These are phyloP conservation scores for Knipowitschia caucasica DNA, from an alignment of 2,797 vertebrate species.

Conservation along the genomic window DNA sequence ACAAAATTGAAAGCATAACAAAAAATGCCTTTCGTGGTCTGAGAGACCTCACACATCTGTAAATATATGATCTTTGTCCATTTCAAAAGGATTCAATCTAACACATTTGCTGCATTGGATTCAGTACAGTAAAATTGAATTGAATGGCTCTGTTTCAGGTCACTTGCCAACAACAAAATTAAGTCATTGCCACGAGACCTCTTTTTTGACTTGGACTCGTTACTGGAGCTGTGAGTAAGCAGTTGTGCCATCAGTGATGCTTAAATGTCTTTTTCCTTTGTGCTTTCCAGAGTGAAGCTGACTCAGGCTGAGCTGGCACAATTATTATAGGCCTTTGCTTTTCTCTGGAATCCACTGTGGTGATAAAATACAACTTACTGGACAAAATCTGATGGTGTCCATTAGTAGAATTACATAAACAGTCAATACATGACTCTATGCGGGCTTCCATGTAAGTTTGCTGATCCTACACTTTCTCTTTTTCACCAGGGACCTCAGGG, in stretches of 20 bases:
- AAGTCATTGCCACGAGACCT: slow-evolving; percentile 88
- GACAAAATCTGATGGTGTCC: background rate
- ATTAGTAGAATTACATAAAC: background rate
- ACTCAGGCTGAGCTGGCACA: slow-evolving; percentile 34
- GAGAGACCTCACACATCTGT: slow-evolving; percentile 94
- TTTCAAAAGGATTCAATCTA: background rate
- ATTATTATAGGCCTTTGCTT: slow-evolving; percentile 2
- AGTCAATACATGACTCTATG: background rate
- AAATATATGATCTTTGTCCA: slow-evolving; percentile 79
- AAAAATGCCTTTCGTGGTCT: slow-evolving; percentile 92
- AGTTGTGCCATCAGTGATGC: slow-evolving; percentile 50
- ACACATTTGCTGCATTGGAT: background rate
- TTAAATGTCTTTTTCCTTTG: slow-evolving; percentile 11
- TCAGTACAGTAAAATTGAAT: background rate
- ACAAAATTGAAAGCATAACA: slow-evolving; percentile 91
- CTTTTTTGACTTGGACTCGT: slow-evolving; percentile 90
- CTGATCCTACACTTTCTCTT: background rate
- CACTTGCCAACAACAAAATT: slow-evolving; percentile 93
- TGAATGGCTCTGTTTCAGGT: slow-evolving; percentile 72
- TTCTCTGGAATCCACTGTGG: background rate
- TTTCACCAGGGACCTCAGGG: slow-evolving; percentile 87
- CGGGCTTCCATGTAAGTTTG: background rate
- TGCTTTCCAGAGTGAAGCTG: slow-evolving; percentile 43
- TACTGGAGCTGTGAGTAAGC: slow-evolving; percentile 95
- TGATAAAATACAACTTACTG: background rate